Conservation (phyloP, 2,113 vertebrate species). For the Candoia aspera region DNA sequence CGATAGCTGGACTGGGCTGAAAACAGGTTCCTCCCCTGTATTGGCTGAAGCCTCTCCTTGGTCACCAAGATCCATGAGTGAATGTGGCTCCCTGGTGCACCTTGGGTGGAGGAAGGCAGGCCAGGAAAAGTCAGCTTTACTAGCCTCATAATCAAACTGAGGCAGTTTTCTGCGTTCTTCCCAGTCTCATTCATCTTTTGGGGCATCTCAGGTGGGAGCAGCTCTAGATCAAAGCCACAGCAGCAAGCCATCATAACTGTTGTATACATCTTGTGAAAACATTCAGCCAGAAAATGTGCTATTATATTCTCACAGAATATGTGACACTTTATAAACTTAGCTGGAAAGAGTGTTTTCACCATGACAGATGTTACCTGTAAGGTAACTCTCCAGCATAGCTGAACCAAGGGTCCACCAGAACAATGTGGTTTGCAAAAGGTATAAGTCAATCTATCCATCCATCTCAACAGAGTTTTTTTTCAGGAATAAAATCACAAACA, state of each 20-base stretch:
- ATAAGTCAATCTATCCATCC: conserved; percentile 45
- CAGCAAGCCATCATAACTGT: background rate
- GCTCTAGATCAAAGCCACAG: background rate
- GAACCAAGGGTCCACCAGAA: conserved; percentile 32
- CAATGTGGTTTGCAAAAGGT: background rate
- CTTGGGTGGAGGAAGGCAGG: too few species aligned
- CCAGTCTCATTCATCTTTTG: background rate
- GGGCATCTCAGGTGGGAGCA: background rate
- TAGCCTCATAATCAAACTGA: background rate
- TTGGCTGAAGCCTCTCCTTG: background rate
- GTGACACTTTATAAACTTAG: background rate
- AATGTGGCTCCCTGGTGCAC: too few species aligned
- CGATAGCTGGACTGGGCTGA: background rate
- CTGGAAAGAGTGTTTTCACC: background rate
- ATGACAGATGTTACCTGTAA: background rate
- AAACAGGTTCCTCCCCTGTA: background rate
- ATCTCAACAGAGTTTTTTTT: conserved; percentile 54
- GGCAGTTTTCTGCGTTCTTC: background rate
- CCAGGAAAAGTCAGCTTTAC: background rate
- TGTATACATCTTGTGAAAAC: background rate
- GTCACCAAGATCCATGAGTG: background rate
- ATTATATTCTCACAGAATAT: background rate
- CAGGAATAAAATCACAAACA: conserved; percentile 56
- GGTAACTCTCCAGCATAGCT: background rate
- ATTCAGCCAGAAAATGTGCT: background rate